These are phyloP conservation scores for Orthosia gothica DNA, from an alignment of 2,888 invertebrate genomes.

Conservation along the genomic window DNA sequence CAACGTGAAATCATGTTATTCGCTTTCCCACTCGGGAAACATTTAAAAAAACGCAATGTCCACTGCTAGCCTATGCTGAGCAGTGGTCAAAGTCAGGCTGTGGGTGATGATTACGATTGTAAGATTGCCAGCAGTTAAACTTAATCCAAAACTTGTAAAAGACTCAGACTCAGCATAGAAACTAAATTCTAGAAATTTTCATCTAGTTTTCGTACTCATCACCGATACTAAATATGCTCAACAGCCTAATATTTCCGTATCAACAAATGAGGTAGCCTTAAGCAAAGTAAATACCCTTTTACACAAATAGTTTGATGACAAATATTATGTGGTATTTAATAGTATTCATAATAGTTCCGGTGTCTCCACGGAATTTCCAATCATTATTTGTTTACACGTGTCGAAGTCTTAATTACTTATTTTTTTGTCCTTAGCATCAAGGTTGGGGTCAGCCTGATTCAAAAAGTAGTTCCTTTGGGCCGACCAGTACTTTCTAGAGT, in stretches of 20 bases:
- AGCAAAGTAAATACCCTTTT: conserved; percentile 28
- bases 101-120: too few relatives aligned
- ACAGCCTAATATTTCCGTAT: conserved; percentile 5
- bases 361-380: conserved; percentile 32
- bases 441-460: conserved; percentile 35
- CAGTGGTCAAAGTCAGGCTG: too few relatives aligned
- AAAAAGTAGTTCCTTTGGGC: conserved; percentile 19
- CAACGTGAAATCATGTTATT: background rate
- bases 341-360: conserved; percentile 1
- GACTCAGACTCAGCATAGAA: too few relatives aligned
- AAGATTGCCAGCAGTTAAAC: too few relatives aligned
- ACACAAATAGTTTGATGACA: conserved; percentile 8
- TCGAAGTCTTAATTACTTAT: conserved; percentile 17
- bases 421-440: conserved; percentile 44
- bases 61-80: too few relatives aligned
- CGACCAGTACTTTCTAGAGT: conserved; percentile 13
- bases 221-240: background rate
- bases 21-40: background rate
- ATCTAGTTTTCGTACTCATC: background rate
- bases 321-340: conserved; percentile 15
- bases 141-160: too few relatives aligned
- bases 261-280: conserved; percentile 5
- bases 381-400: conserved; percentile 44
- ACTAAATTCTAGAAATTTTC: too few relatives aligned
- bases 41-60: background rate